Evolutionary conservation across 2,888 invertebrate species (phyloP).

Genomic region (Oasisia sp.): DNA sequence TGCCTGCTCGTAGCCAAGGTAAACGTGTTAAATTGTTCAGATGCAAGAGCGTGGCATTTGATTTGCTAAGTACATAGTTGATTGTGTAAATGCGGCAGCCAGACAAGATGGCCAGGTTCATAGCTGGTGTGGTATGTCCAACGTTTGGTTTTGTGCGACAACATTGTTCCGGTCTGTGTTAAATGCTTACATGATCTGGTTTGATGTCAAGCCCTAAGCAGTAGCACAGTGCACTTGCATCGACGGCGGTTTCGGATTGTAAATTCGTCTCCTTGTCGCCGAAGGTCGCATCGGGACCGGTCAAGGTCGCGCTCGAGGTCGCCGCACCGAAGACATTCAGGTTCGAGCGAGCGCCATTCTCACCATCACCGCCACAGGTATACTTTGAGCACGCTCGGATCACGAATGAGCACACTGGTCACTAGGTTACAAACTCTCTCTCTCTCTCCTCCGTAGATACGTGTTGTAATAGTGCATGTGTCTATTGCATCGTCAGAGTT

Average conservation of each 20-base stretch:
- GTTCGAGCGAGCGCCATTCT: constrained; percentile 26
- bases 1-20: not conserved
- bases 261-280: constrained; percentile 18
- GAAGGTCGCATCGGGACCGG: constrained; percentile 38
- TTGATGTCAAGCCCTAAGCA: constrained; percentile 24
- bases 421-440: not conserved
- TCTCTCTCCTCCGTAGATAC: not conserved
- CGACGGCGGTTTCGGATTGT: not conserved
- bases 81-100: not conserved
- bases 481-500: not conserved
- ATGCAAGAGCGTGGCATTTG: constrained; percentile 8
- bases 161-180: not conserved
- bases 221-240: not conserved
- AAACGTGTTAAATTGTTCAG: not conserved
- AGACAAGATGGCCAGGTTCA: constrained; percentile 17
- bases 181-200: not conserved
- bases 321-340: constrained; percentile 29
- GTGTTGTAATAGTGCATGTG: not conserved
- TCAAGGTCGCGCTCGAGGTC: constrained; percentile 41
- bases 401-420: not conserved
- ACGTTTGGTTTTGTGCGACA: constrained; percentile 12
- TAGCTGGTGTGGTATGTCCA: constrained; percentile 18
- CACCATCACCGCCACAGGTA: constrained; percentile 19
- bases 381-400: not conserved
- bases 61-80: not conserved